phyloP scores from a whole-genome alignment of 2,113 vertebrate genomes.

The Chaetops frenatus region DNA sequence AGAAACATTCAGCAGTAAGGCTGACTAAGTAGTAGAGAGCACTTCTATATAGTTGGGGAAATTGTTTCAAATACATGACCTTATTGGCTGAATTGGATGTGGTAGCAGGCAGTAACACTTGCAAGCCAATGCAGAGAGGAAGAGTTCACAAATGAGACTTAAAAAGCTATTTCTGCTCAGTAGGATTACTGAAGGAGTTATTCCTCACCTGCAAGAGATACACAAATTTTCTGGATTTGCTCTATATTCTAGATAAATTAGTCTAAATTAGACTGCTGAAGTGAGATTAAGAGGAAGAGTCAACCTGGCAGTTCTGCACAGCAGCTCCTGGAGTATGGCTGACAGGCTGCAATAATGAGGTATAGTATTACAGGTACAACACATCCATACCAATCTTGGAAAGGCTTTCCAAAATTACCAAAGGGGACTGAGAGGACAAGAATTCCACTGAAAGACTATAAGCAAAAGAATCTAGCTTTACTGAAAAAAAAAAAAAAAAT shows the following conservation, averaged over 20 bases:
- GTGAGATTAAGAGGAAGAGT: neutral
- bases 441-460: neutral
- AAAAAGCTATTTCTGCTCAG: neutral
- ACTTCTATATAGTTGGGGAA: neutral
- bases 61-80: neutral
- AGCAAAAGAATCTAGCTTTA: neutral
- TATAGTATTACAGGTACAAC: neutral
- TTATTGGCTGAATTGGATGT: neutral
- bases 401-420: neutral
- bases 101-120: neutral
- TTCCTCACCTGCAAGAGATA: neutral
- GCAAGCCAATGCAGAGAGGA: neutral
- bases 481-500: neutral
- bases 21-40: neutral
- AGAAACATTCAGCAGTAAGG: neutral
- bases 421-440: neutral
- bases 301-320: neutral
- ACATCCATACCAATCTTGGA: neutral
- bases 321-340: neutral
- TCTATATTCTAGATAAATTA: neutral
- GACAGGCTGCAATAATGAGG: neutral
- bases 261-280: neutral
- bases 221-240: neutral
- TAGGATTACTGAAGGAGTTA: neutral
- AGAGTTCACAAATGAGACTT: neutral